phyloP scores from a whole-genome alignment of 2,888 invertebrate species.

The Drosophila mayaguana region DNA sequence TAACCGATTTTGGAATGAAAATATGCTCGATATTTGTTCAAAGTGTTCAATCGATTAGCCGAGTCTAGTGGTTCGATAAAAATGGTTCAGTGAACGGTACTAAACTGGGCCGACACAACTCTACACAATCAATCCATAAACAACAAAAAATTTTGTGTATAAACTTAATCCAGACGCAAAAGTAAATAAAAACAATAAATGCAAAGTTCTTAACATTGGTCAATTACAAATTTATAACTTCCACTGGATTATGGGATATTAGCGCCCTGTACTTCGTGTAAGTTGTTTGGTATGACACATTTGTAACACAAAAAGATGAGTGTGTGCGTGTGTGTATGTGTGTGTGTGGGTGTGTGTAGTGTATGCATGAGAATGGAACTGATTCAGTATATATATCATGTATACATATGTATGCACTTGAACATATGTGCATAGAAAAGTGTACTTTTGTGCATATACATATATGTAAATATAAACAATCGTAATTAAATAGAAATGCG shows the following conservation, averaged over 20 bases:
- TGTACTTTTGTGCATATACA: conserved; percentile 23
- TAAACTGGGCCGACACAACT: conserved; percentile 54
- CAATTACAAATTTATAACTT: conserved; percentile 24
- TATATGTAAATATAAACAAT: conserved; percentile 8
- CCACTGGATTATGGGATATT: conserved; percentile 50
- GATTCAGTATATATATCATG: conserved; percentile 13
- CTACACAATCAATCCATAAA: conserved; percentile 66
- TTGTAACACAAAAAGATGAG: conserved; percentile 26
- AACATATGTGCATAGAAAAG: conserved; percentile 36
- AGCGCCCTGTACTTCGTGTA: conserved; percentile 30
- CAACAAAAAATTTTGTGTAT: conserved; percentile 66
- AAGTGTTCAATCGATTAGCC: not conserved
- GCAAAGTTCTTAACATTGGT: conserved; percentile 17
- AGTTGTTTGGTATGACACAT: conserved; percentile 56
- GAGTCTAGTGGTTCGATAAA: conserved; percentile 37
- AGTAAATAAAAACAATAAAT: conserved; percentile 41
- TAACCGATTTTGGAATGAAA: not conserved
- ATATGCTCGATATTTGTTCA: conserved; percentile 3
- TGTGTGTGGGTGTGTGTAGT: conserved; percentile 17
- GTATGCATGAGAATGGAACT: conserved; percentile 14
- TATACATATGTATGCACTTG: conserved; percentile 30
- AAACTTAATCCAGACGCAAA: conserved; percentile 53
- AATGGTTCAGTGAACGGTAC: conserved; percentile 24
- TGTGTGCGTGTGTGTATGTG: conserved; percentile 8
- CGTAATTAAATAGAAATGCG: not conserved